Percentiles rank a stretch among this genome's conserved stretches.
Evolutionary conservation across 2,113 vertebrate genomes (phyloP).

Genomic region (Cephalopterus ornatus): DNA sequence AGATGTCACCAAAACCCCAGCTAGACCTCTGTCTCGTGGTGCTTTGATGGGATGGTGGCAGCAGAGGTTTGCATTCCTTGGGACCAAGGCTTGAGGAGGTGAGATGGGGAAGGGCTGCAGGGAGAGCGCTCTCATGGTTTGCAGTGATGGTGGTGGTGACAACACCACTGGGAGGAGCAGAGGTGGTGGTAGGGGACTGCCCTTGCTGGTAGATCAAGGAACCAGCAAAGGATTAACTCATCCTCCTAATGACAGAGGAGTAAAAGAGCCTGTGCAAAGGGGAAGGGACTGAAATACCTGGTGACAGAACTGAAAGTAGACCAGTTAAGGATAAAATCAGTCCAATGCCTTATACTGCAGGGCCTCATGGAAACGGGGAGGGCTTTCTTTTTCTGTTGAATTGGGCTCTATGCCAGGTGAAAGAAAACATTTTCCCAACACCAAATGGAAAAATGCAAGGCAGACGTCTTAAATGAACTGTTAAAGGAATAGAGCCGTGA

Average conservation of each 20-base stretch:
- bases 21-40: accelerated
- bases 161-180: background rate
- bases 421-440: constrained; percentile 66
- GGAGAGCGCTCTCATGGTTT: background rate
- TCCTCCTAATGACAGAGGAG: background rate
- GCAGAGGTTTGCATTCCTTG: background rate
- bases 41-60: background rate
- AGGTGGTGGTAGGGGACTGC: background rate
- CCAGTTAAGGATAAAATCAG: background rate
- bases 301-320: background rate
- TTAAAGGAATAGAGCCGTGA: constrained; percentile 53
- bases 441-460: constrained; percentile 51
- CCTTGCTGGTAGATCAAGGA: background rate
- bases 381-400: constrained; percentile 50
- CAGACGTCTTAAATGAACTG: constrained; percentile 53
- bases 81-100: background rate
- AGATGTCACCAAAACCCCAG: background rate
- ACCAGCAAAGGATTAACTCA: background rate
- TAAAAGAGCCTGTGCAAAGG: background rate
- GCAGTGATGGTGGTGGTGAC: background rate
- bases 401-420: constrained; percentile 32
- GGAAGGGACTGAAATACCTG: background rate
- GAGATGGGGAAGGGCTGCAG: background rate
- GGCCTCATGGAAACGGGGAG: constrained; percentile 14
- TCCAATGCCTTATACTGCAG: background rate